Evolutionary conservation across 2,888 invertebrate species (phyloP).

Genomic region (Ariolimax columbianus): DNA sequence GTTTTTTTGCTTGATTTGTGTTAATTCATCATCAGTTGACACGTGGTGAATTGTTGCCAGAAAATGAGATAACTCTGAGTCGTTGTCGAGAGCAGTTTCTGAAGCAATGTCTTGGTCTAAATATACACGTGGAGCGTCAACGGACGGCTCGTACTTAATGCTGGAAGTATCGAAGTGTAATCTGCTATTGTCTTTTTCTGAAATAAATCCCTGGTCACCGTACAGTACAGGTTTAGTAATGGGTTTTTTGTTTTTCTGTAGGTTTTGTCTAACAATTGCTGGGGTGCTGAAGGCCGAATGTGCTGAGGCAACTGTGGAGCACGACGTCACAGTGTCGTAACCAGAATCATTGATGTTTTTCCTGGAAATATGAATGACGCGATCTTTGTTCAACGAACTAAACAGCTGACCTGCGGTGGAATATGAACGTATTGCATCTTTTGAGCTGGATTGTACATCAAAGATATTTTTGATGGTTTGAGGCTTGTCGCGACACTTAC

Average conservation of each 20-base stretch:
- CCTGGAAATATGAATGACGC: conserved; percentile 6
- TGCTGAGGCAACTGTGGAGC: conserved; percentile 44
- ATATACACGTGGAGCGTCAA: neutral
- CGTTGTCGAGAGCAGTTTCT: neutral
- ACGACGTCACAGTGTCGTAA: conserved; percentile 49
- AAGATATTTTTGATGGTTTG: conserved; percentile 29
- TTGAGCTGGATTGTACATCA: neutral
- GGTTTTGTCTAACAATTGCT: neutral
- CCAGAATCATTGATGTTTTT: conserved; percentile 44
- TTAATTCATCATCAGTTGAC: neutral
- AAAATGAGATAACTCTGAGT: neutral
- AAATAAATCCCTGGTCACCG: neutral
- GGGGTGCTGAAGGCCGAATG: conserved; percentile 37
- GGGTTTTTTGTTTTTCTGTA: neutral
- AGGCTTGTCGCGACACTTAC: conserved; percentile 21
- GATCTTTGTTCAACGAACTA: neutral
- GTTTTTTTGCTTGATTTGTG: conserved; percentile 30
- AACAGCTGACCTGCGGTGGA: neutral
- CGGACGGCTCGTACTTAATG: neutral
- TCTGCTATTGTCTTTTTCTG: neutral
- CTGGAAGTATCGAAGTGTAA: neutral
- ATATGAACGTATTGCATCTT: neutral
- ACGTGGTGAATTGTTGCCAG: neutral
- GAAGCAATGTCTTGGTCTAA: neutral
- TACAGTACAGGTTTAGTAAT: neutral